Evolutionary conservation across 2,797 vertebrate species (phyloP), one percentile per base, ranked within the genome.

Genomic region (Sternotherus odoratus): DNA sequence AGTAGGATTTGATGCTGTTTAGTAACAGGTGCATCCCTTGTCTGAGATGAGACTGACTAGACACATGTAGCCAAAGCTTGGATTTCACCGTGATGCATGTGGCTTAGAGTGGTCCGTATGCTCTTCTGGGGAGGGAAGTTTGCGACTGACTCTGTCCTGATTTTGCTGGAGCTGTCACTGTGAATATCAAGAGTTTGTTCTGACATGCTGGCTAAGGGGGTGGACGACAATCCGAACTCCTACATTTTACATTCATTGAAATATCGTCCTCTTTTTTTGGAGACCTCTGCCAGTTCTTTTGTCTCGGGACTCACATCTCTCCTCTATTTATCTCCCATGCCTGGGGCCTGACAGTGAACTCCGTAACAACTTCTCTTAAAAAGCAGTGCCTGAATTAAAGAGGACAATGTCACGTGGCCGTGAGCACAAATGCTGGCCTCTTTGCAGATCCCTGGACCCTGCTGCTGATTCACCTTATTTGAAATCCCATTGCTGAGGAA

Each of bases 241-340:
- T 94, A 46, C 87, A 89, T 92, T 79, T 94, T 74, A 33, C 83
- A 95, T 81, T 94, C 91, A 97, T 94, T 97, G 97, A 97, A 97
- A 94, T 88, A 69, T 39, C 89, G 51, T 78, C 77, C 72, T 63
- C 91, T 79, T 95, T 95, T 95, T 94, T 50, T 2, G 0, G 4
- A 83, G 39, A 95, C 53, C 72, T 94, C 46, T 43, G 82, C 79
- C 57, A 85, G 43, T 85, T 85, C 5, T 51, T 6, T 82, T 6
- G 49, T 86, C 85, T 54, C 17, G 30, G 24, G 0, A 0, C 26
- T 66, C 81, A 3, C 57, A 1, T 77, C 85, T 11, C 10, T 57
- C 43, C 81, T 89, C 28, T 48, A 77, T 86, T 46, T 57, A 3
- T 50, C 16, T 85, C 94, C 77, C 75, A 82, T 80, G 63, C 79